Percentiles rank a stretch among this genome's conserved stretches.
Evolutionary conservation across 2,888 invertebrate genomes (phyloP).

Genomic region (Lissonota sp.): DNA sequence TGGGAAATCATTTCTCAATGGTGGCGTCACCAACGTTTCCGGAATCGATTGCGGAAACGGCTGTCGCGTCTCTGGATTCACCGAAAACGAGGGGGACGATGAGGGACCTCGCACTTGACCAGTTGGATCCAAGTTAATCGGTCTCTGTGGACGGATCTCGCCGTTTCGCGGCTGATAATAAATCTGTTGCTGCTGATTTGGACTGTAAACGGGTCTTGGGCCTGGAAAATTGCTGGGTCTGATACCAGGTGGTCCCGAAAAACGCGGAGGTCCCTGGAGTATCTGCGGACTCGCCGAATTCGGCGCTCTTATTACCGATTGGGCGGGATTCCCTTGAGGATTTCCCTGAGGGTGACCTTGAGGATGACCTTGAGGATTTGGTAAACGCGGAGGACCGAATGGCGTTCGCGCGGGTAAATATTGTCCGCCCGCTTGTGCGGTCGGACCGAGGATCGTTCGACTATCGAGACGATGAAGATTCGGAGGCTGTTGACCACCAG

Average conservation of each 20-base stretch:
- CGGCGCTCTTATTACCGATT: slow-evolving; percentile 61
- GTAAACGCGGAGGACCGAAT: slow-evolving; percentile 61
- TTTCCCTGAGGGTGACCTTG: slow-evolving; percentile 53
- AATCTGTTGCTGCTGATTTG: slow-evolving; percentile 49
- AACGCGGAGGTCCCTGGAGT: slow-evolving; percentile 58
- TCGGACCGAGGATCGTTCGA: slow-evolving; percentile 83
- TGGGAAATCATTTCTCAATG: slow-evolving; percentile 47
- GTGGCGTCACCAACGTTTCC: slow-evolving; percentile 49
- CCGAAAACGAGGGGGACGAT: slow-evolving; percentile 12
- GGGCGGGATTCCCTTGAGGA: slow-evolving; percentile 46
- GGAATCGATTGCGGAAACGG: slow-evolving; percentile 41
- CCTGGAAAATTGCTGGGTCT: slow-evolving; percentile 55
- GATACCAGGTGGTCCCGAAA: slow-evolving; percentile 50
- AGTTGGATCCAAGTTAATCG: slow-evolving; percentile 43
- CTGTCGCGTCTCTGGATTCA: slow-evolving; percentile 45
- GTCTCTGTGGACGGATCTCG: slow-evolving; percentile 55
- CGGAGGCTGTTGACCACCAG: slow-evolving; percentile 86
- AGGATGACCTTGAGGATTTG: slow-evolving; percentile 66
- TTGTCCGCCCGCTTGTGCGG: slow-evolving; percentile 44
- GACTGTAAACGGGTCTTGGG: slow-evolving; percentile 45
- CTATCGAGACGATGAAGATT: slow-evolving; percentile 84
- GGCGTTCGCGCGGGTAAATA: slow-evolving; percentile 56
- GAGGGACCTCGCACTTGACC: slow-evolving; percentile 30
- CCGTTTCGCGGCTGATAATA: slow-evolving; percentile 50
- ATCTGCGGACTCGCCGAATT: slow-evolving; percentile 58